Evolutionary conservation across 2,888 invertebrate species (phyloP).

Genomic region (Pecten maximus): DNA sequence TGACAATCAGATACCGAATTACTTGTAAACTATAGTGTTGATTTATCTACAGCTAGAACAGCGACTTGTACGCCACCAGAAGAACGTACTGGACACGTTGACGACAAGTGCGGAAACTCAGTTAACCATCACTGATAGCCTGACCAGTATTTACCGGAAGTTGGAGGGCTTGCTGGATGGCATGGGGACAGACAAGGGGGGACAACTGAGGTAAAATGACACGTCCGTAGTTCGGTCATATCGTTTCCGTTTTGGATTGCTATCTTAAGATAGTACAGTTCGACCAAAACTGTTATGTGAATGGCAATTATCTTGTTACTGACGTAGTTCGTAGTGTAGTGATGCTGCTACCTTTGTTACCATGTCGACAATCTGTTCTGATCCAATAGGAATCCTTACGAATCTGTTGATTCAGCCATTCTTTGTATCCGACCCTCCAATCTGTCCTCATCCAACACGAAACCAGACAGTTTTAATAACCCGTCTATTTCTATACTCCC

Average conservation of each 20-base stretch:
- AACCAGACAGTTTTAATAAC: too few relatives aligned
- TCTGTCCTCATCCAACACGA: too few relatives aligned
- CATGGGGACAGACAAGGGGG: neutral
- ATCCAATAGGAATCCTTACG: too few relatives aligned
- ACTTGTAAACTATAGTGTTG: neutral
- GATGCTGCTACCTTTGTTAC: too few relatives aligned
- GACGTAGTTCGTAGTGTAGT: too few relatives aligned
- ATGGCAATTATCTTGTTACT: too few relatives aligned
- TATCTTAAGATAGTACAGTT: too few relatives aligned
- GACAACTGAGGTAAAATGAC: neutral
- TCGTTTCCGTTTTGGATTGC: too few relatives aligned
- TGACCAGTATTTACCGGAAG: neutral
- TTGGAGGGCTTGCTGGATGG: neutral
- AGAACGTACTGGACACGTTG: constrained; percentile 7
- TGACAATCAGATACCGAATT: too few relatives aligned
- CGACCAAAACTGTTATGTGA: too few relatives aligned
- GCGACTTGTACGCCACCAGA: constrained; percentile 46
- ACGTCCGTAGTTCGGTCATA: neutral
- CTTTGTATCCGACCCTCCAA: neutral
- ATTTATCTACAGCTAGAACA: constrained; percentile 44
- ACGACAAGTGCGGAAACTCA: neutral
- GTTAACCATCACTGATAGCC: neutral
- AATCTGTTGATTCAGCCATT: neutral
- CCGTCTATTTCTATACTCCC: too few relatives aligned
- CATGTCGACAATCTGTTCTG: too few relatives aligned